Percentiles rank a stretch among this genome's conserved stretches.
phyloP scores from a whole-genome alignment of 2,888 invertebrate genomes.

The Ectemnius continuus region DNA sequence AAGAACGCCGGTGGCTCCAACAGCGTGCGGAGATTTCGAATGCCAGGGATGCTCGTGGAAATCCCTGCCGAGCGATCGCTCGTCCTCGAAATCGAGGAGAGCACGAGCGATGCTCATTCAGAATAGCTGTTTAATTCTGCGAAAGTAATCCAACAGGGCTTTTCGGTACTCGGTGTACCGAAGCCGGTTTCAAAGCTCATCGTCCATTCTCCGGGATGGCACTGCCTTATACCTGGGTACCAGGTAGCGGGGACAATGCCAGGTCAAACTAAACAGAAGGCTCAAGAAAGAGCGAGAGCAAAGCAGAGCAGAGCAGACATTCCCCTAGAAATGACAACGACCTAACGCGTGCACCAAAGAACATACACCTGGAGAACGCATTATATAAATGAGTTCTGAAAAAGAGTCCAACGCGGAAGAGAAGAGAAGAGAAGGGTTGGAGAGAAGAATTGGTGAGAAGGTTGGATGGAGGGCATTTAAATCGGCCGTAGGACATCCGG shows the following conservation, averaged over 20 bases:
- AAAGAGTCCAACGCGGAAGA: background rate
- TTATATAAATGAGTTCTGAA: background rate
- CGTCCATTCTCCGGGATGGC: background rate
- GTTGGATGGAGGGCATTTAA: background rate
- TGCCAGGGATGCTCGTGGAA: background rate
- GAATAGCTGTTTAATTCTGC: background rate
- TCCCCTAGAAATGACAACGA: background rate
- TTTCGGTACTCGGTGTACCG: constrained; percentile 17
- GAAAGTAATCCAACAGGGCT: constrained; percentile 1
- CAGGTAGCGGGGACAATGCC: constrained; percentile 4
- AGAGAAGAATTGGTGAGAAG: no score
- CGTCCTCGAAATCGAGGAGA: background rate
- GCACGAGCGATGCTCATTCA: background rate
- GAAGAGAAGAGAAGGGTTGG: background rate
- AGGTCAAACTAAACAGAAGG: background rate
- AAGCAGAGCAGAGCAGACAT: no score
- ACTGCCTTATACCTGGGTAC: constrained; percentile 6
- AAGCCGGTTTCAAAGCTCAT: constrained; percentile 18
- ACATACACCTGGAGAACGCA: background rate
- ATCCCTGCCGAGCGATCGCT: background rate
- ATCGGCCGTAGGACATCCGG: constrained; percentile 27
- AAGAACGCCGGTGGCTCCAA: background rate
- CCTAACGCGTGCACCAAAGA: background rate
- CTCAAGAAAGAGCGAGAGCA: no score
- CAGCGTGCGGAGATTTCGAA: background rate